A percentile compares a stretch with the other conserved stretches of the same genome.
phyloP scores from a whole-genome alignment of 2,113 vertebrate genomes.

The Oncorhynchus clarkii region DNA sequence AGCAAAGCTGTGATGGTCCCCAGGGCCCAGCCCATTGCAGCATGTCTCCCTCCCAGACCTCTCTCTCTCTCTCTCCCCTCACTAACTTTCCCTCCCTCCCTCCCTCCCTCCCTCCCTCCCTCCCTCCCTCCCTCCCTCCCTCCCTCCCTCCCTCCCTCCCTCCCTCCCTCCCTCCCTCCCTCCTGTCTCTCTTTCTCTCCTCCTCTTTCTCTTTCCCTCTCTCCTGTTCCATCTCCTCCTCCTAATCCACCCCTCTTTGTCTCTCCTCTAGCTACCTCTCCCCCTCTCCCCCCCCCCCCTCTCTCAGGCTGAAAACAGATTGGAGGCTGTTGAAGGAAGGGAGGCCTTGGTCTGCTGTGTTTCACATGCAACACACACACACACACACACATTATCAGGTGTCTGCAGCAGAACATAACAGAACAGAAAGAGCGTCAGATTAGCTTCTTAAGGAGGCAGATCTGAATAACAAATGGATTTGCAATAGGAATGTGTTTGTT shows the following conservation, averaged over 20 bases:
- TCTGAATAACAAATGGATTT: too few relatives aligned
- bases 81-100: rapidly evolving
- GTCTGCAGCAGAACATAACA: too few relatives aligned
- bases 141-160: too few relatives aligned
- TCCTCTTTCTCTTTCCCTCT: background rate
- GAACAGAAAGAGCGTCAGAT: too few relatives aligned
- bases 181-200: too few relatives aligned
- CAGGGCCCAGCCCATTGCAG: background rate
- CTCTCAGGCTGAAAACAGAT: background rate
- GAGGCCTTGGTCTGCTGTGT: background rate
- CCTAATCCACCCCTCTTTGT: background rate
- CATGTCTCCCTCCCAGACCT: background rate
- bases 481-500: too few relatives aligned
- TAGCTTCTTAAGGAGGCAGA: too few relatives aligned
- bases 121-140: too few relatives aligned
- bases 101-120: rapidly evolving
- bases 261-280: background rate
- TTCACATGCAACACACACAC: background rate
- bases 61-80: too few relatives aligned
- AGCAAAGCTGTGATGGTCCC: background rate
- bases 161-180: too few relatives aligned
- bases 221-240: background rate
- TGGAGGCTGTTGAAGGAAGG: background rate
- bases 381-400: background rate
- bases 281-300: background rate